Percentiles rank a stretch among this genome's conserved stretches.
Conservation (phyloP, 1,140 invertebrate genomes). For the Heliconius nattereri region DNA sequence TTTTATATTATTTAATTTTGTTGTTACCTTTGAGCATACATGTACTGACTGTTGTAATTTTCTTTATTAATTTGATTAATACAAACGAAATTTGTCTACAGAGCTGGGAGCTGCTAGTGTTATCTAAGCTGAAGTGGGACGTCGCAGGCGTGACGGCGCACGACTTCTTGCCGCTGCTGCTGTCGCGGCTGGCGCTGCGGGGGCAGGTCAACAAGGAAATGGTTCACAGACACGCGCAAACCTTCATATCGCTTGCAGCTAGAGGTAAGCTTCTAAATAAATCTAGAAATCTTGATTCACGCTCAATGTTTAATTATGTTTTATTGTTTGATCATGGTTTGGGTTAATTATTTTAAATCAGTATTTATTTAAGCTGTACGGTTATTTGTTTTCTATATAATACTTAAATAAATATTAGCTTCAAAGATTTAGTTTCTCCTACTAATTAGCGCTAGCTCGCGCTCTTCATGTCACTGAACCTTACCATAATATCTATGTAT, state of each 20-base stretch:
- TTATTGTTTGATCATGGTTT: no score
- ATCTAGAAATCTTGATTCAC: neutral
- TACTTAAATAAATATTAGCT: no score
- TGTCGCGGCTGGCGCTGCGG: conserved; percentile 82
- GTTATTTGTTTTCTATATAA: no score
- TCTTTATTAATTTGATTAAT: conserved; percentile 10
- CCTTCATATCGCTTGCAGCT: conserved; percentile 89
- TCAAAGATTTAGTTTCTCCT: neutral
- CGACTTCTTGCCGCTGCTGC: conserved; percentile 89
- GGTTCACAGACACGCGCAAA: conserved; percentile 88
- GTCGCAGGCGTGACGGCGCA: conserved; percentile 89
- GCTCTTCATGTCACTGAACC: neutral
- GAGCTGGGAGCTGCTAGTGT: conserved; percentile 91
- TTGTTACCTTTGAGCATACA: neutral
- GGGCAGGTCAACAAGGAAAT: conserved; percentile 82
- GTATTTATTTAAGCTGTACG: no score
- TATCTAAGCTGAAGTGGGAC: conserved; percentile 92
- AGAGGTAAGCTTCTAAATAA: conserved; percentile 83
- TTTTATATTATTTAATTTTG: neutral
- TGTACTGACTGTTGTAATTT: no score
- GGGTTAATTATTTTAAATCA: no score
- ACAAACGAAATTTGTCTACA: conserved; percentile 78
- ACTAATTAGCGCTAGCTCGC: neutral
- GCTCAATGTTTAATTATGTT: neutral
- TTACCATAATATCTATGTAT: neutral